Evolutionary conservation across 2,797 vertebrate genomes (phyloP), one percentile per base, ranked within the genome.

Genomic region (Siniperca scherzeri): DNA sequence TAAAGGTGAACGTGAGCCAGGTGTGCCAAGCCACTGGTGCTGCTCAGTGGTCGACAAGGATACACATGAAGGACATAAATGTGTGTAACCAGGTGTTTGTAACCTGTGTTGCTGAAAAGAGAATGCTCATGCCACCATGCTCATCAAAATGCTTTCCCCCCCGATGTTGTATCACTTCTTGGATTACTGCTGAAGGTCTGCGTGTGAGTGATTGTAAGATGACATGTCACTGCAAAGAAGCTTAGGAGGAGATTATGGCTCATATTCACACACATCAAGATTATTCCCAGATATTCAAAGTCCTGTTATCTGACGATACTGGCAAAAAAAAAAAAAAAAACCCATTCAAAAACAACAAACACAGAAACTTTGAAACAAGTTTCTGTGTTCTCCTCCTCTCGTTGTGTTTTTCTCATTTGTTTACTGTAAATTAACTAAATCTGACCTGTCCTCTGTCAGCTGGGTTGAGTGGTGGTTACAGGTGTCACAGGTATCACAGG

Each of bases 231-330:
- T 2, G 87, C 27, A 83, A 79, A 88, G 87, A 70, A 84, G 87
- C 78, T 89, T 86, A 88, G 52, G 42, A 21, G 38, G 55, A 86
- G 83, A 89, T 92, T 89, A 87, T 65, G 87, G 70, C 73, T 82
- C 67, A 61, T 80, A 70, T 77, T 82, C 80, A 74, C 66, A 83
- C 82, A 71, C 46, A 83, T 80, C 73, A 86, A 88, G 87, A 92
- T 90, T 68, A 86, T 85, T 83, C 66, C 10, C 40, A 69, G 81
- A 90, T 81, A 87, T 83, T 69, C 53, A 67, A 60, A 72, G 42
- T 62, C 71, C 50, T 33, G n/a, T 82, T 77, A 81, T 86, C 79
- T 53, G 56, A 14, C 11, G 1, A 56, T 6, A 48, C 57, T 69
- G 74, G 71, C 75, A 81, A 50, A 75, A 22, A 25, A 36, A 6